Conservation (phyloP, 2,888 invertebrate genomes). For the Leucozona laternaria region DNA sequence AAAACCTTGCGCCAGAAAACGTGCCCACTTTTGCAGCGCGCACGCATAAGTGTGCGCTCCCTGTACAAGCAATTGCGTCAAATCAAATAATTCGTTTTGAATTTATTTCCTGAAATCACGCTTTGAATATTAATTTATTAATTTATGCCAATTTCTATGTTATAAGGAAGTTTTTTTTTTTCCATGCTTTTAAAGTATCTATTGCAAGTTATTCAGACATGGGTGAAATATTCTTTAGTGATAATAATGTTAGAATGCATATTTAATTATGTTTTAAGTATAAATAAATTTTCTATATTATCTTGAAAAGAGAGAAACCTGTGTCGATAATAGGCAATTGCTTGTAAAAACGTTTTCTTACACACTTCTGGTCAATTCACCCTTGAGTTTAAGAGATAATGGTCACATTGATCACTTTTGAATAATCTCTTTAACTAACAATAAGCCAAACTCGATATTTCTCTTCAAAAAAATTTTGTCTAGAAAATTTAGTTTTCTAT, state of each 20-base stretch:
- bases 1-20: constrained; percentile 40
- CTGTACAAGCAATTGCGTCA: neutral
- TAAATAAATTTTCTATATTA: too few species aligned
- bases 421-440: too few species aligned
- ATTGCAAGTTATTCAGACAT: neutral
- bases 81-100: neutral
- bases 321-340: too few species aligned
- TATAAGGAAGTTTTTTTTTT: constrained; percentile 4
- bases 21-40: neutral
- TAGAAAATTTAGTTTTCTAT: too few species aligned
- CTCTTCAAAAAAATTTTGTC: too few species aligned
- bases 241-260: neutral
- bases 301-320: too few species aligned
- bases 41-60: constrained; percentile 13
- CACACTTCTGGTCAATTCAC: too few species aligned
- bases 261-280: too few species aligned
- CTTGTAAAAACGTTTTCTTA: too few species aligned
- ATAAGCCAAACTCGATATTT: too few species aligned
- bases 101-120: constrained; percentile 1
- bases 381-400: too few species aligned
- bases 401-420: too few species aligned
- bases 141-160: neutral
- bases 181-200: neutral
- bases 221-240: neutral
- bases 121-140: neutral